Evolutionary conservation across 2,113 vertebrate species (phyloP), one percentile per base, ranked within the genome.

Genomic region (Triplophysa rosa): DNA sequence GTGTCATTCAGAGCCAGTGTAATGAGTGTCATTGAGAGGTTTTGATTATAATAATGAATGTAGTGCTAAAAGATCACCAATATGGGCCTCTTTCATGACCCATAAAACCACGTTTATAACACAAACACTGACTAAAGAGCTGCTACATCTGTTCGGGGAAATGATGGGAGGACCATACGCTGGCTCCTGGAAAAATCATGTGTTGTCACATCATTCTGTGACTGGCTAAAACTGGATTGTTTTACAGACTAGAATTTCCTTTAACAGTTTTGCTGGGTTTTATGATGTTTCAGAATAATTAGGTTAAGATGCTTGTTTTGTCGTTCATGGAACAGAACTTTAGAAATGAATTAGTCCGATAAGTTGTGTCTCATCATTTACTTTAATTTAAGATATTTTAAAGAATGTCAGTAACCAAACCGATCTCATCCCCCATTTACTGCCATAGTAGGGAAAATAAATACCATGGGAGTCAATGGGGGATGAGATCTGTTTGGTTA

Each of bases 41-140:
- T 65, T 17, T 23, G 74, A 21, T 66, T 77, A 45, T 52, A 77
- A 64, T 66, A 29, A 77, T 77, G 47, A 37, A 52, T 77, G 16
- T 23, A 24, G 19, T 65, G 45, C 49, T 52, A 52, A 65, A n/a
- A 16, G 37, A 52, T 54, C 59, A 45, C 72, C 8, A 59, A 58
- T n/a, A n/a, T n/a, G 14, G 66, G 13, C 33, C 26, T n/a, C 45
- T 69, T 56, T 49, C 65, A 62, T 78, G 58, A 54, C 26, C 75
- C 63, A 80, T 71, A 62, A 77, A 84, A 72, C 77, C 64, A 56
- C 56, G 69, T 42, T 29, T 47, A 68, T 63, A 78, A 65, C 67
- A 78, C 54, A 81, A 68, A 23, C 24, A 42, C 13, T 56, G 68
- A 65, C 59, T 79, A 45, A 69, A 71, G 14, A 26, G 68, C 19